phyloP scores from a whole-genome alignment of 35 echinoderm and acorn worm genomes.

The Apostichopus californicus region DNA sequence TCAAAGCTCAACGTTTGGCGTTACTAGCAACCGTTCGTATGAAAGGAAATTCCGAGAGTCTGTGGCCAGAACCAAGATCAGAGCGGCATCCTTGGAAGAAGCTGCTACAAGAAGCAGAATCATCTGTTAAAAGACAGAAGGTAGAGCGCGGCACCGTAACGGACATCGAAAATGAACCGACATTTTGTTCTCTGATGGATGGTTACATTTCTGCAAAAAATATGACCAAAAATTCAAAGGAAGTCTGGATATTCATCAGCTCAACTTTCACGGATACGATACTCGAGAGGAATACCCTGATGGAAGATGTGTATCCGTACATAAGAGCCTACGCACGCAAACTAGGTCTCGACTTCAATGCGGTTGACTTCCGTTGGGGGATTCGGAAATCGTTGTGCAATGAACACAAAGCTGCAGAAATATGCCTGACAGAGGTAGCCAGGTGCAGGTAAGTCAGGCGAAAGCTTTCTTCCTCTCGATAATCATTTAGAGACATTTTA shows the following conservation, averaged over 20 bases:
- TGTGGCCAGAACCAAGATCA: slow-evolving; percentile 57
- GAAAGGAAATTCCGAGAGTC: slow-evolving; percentile 19
- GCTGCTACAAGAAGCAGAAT: slow-evolving; percentile 66
- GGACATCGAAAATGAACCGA: slow-evolving; percentile 47
- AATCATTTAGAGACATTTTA: not conserved
- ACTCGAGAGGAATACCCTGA: slow-evolving; percentile 78
- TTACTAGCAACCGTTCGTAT: slow-evolving; percentile 63
- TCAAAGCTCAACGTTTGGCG: slow-evolving; percentile 49
- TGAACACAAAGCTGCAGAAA: slow-evolving; percentile 75
- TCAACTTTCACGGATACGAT: slow-evolving; percentile 94
- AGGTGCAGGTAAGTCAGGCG: slow-evolving; percentile 79
- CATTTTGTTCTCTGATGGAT: slow-evolving; percentile 59
- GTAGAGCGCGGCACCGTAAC: not conserved
- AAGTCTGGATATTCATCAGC: slow-evolving; percentile 94
- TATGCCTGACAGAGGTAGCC: slow-evolving; percentile 84
- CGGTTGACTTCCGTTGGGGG: slow-evolving; percentile 92
- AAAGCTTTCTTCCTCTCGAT: too few relatives aligned
- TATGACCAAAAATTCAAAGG: slow-evolving; percentile 53
- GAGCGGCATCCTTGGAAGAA: slow-evolving; percentile 84
- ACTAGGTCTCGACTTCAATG: slow-evolving; percentile 81
- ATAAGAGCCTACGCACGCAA: slow-evolving; percentile 71
- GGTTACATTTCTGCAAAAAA: slow-evolving; percentile 55
- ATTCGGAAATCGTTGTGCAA: slow-evolving; percentile 70
- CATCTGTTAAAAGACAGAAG: slow-evolving; percentile 56
- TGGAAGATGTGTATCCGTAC: slow-evolving; percentile 89